These are phyloP conservation scores for Matsumyia berberina DNA, from an alignment of 2,888 invertebrate genomes.

Conservation along the genomic window DNA sequence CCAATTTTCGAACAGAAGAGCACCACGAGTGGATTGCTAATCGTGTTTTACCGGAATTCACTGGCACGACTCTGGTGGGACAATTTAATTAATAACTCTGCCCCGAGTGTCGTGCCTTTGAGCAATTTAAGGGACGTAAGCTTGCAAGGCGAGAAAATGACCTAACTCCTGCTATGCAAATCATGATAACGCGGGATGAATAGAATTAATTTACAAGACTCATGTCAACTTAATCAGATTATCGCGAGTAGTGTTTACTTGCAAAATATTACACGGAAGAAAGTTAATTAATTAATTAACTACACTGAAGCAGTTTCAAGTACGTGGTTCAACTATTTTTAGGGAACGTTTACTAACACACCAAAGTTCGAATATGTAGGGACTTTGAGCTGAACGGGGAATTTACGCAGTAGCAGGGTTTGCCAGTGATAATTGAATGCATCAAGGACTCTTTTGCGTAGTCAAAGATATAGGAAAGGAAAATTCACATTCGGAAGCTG, in stretches of 20 bases:
- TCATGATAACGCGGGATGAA: conserved; percentile 38
- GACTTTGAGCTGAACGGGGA: background rate
- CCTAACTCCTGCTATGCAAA: conserved; percentile 34
- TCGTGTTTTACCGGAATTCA: background rate
- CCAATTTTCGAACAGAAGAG: background rate
- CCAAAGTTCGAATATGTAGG: background rate
- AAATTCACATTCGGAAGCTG: no score
- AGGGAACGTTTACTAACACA: background rate
- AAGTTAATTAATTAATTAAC: conserved; percentile 39
- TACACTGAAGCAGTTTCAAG: conserved; percentile 19
- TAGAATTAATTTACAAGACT: conserved; percentile 42
- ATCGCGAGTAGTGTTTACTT: conserved; percentile 26
- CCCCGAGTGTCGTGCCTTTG: conserved; percentile 21
- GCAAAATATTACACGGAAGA: conserved; percentile 18
- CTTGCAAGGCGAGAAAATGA: conserved; percentile 34
- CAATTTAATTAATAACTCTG: conserved; percentile 28
- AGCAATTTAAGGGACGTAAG: conserved; percentile 24
- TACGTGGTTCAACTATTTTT: conserved; percentile 8
- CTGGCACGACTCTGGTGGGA: background rate
- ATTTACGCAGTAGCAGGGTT: background rate
- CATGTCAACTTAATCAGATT: conserved; percentile 58
- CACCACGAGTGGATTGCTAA: background rate
- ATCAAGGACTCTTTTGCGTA: no score
- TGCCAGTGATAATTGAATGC: background rate
- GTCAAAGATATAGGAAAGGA: no score